phyloP scores from a whole-genome alignment of 1,140 invertebrate species.

The Camponotus pennsylvanicus region DNA sequence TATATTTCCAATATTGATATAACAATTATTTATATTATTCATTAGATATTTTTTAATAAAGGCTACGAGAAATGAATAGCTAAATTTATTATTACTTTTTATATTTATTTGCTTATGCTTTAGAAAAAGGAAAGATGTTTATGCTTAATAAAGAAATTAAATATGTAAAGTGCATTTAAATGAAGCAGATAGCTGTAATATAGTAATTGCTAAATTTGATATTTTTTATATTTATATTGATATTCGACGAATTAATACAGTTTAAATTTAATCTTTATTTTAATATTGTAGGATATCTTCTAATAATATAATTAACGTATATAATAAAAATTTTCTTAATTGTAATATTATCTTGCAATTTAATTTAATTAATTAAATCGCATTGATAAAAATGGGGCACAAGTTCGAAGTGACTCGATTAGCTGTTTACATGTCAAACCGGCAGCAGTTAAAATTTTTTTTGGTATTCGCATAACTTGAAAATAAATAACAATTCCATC shows the following conservation, averaged over 20 bases:
- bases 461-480: no score
- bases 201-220: neutral
- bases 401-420: neutral
- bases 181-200: neutral
- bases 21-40: neutral
- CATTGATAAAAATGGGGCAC: no score
- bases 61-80: neutral
- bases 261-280: no score
- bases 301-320: no score
- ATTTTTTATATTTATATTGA: neutral
- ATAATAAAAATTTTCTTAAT: no score
- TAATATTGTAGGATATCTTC: no score
- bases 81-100: neutral
- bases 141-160: neutral
- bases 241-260: no score
- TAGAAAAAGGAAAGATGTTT: no score
- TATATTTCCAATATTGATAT: constrained; percentile 46
- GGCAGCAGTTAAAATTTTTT: no score
- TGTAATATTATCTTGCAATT: no score
- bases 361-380: no score
- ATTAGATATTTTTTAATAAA: neutral
- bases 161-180: neutral
- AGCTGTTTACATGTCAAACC: neutral
- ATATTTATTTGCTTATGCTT: neutral
- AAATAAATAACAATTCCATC: constrained; percentile 15